Evolutionary conservation across 1,140 invertebrate species (phyloP), one percentile per base, ranked within the genome.

Genomic region (Lutraria rhynchaena): DNA sequence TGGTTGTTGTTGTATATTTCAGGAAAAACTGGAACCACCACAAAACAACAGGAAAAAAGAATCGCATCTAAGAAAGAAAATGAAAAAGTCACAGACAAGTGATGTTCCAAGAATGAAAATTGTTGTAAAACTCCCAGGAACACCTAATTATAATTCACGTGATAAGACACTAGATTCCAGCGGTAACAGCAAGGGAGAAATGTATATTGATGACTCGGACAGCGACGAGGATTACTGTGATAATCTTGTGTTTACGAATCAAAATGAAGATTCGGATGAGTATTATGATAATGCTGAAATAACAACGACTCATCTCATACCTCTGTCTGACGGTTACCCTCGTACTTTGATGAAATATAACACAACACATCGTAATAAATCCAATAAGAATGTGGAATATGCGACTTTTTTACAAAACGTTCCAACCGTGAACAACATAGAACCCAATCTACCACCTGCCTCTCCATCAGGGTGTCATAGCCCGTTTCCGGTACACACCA

Each of bases 401-500:
- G 33, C n/a, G 15, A 7, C 13, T 27, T 22, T 41, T 13, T 57
- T 33, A 3, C 51, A 73, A 5, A 44, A 24, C 33, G 22, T 75
- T 61, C 57, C 73, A 27, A 35, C 58, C 49, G 73, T 75, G 19
- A 74, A 51, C 9, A 75, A 75, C 17, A 60, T 75, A 17, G 49
- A 61, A 67, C 37, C 75, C 5, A 55, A 77, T 41, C 44, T 77
- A 51, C 63, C 75, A 19, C 33, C 46, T 37, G 33, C 35, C 3
- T 53, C 58, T 24, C 29, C 33, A 22, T 33, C 37, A 13, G 35
- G 33, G 41, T 24, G 35, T 60, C 61, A 67, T 15, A 80, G 67
- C 57, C 65, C 76, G 7, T 80, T 46, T 44, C 67, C 76, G 1
- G 1, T 80, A 13, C 37, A 55, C 19, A 70, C 37, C 27, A 80